Evolutionary conservation across 2,113 vertebrate species (phyloP).

Genomic region (Brachypteracias leptosomus): DNA sequence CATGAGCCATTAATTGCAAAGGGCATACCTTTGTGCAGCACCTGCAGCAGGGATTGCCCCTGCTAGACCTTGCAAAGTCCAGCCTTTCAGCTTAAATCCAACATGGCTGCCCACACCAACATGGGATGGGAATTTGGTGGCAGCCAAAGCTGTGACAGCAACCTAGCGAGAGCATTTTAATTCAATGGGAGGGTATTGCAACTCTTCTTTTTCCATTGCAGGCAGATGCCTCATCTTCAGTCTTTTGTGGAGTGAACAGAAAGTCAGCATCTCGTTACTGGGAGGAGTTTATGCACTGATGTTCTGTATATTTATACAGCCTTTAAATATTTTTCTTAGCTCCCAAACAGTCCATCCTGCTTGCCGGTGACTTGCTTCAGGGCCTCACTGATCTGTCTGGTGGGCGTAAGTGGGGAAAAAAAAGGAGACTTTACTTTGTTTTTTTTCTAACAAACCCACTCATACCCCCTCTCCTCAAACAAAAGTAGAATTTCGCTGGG

Average conservation of each 20-base stretch:
- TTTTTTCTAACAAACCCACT: not conserved
- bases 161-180: not conserved
- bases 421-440: not conserved
- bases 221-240: not conserved
- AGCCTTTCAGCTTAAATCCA: not conserved
- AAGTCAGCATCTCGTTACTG: not conserved
- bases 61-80: not conserved
- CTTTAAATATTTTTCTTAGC: constrained; percentile 60
- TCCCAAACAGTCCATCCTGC: constrained; percentile 45
- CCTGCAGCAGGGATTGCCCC: not conserved
- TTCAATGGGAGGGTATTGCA: not conserved
- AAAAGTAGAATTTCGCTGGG: not conserved
- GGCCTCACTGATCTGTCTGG: not conserved
- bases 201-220: not conserved
- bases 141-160: not conserved
- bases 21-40: not conserved
- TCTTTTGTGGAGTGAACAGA: not conserved
- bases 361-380: not conserved
- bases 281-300: not conserved
- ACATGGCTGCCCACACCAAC: not conserved
- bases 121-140: fast-evolving
- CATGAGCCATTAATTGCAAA: not conserved
- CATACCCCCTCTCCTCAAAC: not conserved
- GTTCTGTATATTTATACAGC: not conserved
- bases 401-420: not conserved